Percentiles rank a stretch among this genome's conserved stretches.
These are phyloP conservation scores for Lepidocolaptes lacrymiger DNA, from an alignment of 2,797 vertebrate species.

Conservation along the genomic window DNA sequence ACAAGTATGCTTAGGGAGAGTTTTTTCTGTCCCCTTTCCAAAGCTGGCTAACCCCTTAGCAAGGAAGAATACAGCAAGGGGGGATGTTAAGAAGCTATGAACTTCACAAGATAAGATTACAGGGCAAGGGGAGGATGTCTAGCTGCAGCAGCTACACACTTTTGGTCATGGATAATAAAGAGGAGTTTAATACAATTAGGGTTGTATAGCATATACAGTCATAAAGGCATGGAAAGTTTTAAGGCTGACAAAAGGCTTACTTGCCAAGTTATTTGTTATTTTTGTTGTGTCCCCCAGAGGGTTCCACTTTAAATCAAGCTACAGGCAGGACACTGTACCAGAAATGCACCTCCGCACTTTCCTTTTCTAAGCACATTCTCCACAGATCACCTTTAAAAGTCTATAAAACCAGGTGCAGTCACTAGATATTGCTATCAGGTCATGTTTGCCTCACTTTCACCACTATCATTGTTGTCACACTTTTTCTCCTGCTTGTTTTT, in stretches of 20 bases:
- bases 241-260: not conserved
- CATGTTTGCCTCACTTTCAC: not conserved
- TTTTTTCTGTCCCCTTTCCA: not conserved
- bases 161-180: not conserved
- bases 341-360: not conserved
- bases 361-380: not conserved
- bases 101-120: not conserved
- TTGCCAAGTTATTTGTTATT: not conserved
- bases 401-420: not conserved
- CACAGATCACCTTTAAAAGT: not conserved
- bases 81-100: not conserved
- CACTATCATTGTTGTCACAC: not conserved
- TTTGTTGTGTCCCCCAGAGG: not conserved
- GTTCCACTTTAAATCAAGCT: not conserved
- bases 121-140: not conserved
- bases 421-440: not conserved
- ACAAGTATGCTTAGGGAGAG: not conserved
- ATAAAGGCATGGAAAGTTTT: not conserved
- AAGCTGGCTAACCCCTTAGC: not conserved
- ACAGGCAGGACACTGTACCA: not conserved
- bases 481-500: not conserved
- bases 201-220: not conserved
- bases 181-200: not conserved
- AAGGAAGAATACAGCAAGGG: not conserved
- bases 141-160: not conserved